Percentiles rank a stretch among this genome's conserved stretches.
Conservation (phyloP, 2,888 invertebrate genomes). For the Clepsis dumicolana region DNA sequence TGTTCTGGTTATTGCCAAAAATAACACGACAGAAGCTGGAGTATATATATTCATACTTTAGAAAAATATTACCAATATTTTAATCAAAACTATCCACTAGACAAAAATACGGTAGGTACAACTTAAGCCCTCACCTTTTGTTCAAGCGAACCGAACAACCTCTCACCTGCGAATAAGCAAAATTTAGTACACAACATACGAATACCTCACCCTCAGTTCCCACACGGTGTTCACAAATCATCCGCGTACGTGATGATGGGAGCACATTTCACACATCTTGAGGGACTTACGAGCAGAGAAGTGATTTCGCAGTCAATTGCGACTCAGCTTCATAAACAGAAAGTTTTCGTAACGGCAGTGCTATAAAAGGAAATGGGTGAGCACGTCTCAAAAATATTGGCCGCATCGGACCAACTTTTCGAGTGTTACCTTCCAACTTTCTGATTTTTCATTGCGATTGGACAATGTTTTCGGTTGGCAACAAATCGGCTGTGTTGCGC, state of each 20-base stretch:
- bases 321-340: conserved; percentile 37
- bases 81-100: too few species aligned
- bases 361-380: conserved; percentile 34
- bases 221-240: conserved; percentile 19
- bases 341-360: conserved; percentile 31
- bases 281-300: conserved; percentile 36
- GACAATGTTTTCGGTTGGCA: conserved; percentile 18
- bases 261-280: conserved; percentile 22
- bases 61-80: too few species aligned
- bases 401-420: conserved; percentile 38
- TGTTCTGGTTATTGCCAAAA: too few species aligned
- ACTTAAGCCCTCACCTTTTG: not conserved
- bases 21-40: too few species aligned
- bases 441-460: conserved; percentile 14
- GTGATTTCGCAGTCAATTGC: conserved; percentile 39
- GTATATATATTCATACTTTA: too few species aligned
- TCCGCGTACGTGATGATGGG: conserved; percentile 18
- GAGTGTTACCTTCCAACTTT: conserved; percentile 21
- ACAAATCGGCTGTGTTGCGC: conserved; percentile 1
- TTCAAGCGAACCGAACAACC: not conserved
- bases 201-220: not conserved
- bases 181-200: not conserved
- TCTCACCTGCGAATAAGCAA: not conserved
- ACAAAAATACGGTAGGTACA: not conserved
- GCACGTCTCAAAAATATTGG: conserved; percentile 40